Conservation (phyloP, 2,113 vertebrate species). For the Menidia beryllina region DNA sequence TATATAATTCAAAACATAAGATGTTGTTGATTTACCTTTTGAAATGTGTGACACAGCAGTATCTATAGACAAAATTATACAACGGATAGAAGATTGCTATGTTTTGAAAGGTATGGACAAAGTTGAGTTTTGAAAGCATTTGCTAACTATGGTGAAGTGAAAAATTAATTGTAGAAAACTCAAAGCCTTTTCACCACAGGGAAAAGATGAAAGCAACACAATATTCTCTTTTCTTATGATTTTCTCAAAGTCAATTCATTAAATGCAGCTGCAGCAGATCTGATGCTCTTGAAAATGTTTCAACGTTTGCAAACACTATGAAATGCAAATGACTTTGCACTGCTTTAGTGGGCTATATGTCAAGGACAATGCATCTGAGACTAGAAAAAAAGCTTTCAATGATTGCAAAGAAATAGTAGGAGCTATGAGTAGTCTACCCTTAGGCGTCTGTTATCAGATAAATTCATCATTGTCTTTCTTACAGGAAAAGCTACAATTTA, state of each 20-base stretch:
- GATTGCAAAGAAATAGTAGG: slow-evolving; percentile 15
- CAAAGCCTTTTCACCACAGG: background rate
- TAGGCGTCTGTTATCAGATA: slow-evolving; percentile 30
- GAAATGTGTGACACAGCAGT: background rate
- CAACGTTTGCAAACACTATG: slow-evolving; percentile 16
- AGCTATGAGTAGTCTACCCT: slow-evolving; percentile 30
- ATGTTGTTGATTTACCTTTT: too few relatives aligned
- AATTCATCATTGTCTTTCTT: slow-evolving; percentile 31
- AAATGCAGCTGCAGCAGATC: slow-evolving; percentile 3
- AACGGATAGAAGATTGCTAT: background rate
- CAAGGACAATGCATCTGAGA: slow-evolving; percentile 22
- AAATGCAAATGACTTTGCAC: slow-evolving; percentile 24
- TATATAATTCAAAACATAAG: background rate
- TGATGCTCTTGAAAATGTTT: slow-evolving; percentile 11
- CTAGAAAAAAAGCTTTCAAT: slow-evolving; percentile 24
- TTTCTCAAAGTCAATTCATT: slow-evolving; percentile 12
- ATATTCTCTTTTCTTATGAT: slow-evolving; percentile 11
- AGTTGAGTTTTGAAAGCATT: background rate
- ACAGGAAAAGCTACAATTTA: slow-evolving; percentile 15
- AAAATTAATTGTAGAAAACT: background rate
- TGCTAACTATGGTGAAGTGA: too few relatives aligned
- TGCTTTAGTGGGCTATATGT: slow-evolving; percentile 16
- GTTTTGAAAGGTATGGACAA: background rate
- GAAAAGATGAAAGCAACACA: background rate
- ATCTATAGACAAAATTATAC: too few relatives aligned